Percentiles rank a stretch among this genome's conserved stretches.
Conservation (phyloP, 30 jellyfish, hydroid and myxozoan genomes). For the Hydractinia echinata region DNA sequence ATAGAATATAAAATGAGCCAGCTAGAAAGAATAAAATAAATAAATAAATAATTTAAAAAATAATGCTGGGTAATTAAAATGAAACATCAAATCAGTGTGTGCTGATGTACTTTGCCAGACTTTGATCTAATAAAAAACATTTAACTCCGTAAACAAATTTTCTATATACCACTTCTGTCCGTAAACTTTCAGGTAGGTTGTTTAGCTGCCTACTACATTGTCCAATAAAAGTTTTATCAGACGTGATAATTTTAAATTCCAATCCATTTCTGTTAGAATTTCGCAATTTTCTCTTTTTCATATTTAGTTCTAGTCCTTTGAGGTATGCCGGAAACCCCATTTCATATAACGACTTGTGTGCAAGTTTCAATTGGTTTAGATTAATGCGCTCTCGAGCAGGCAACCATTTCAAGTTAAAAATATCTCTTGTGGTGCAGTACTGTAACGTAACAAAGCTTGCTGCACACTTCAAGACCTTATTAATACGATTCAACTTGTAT, state of each 20-base stretch:
- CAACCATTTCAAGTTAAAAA: not conserved
- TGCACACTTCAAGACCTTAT: conserved; percentile 9
- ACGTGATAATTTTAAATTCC: not conserved
- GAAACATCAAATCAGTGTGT: not conserved
- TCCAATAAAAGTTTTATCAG: conserved; percentile 5
- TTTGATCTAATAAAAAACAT: not conserved
- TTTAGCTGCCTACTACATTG: conserved; percentile 1
- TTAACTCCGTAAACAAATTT: conserved; percentile 6
- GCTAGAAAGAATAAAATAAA: too few species aligned
- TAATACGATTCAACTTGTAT: not conserved
- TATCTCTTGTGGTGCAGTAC: conserved; percentile 12
- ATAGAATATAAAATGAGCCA: too few species aligned
- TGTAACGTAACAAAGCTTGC: conserved; percentile 7
- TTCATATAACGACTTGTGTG: conserved; percentile 4
- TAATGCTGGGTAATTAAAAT: too few species aligned
- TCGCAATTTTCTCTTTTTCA: not conserved
- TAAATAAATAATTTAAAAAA: too few species aligned
- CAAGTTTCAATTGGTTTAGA: not conserved
- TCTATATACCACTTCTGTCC: conserved; percentile 5
- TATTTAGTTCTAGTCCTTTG: conserved; percentile 1
- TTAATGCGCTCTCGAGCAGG: conserved; percentile 2
- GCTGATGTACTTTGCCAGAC: conserved; percentile 7
- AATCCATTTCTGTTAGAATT: not conserved
- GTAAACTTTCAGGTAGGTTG: not conserved
- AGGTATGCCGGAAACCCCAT: too few species aligned